Evolutionary conservation across 2,888 invertebrate genomes (phyloP).

Genomic region (Rhodophaea formosa): DNA sequence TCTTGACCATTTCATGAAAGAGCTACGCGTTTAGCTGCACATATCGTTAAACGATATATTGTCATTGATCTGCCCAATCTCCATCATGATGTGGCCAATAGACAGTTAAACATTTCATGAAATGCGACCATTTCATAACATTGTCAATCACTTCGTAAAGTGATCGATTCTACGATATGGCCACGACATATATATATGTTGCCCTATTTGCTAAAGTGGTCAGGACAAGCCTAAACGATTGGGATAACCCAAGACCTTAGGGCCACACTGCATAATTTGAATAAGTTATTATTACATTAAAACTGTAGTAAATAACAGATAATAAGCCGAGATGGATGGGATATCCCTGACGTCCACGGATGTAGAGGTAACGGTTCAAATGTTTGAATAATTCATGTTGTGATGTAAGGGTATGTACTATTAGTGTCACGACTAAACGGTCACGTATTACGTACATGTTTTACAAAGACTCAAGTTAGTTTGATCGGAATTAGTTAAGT

Average conservation of each 20-base stretch:
- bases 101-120: too few relatives aligned
- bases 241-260: background rate
- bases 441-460: background rate
- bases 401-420: constrained; percentile 12
- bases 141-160: too few relatives aligned
- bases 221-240: background rate
- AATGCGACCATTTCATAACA: too few relatives aligned
- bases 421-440: background rate
- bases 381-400: constrained; percentile 24
- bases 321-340: background rate
- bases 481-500: background rate
- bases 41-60: too few relatives aligned
- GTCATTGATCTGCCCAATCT: too few relatives aligned
- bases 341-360: constrained; percentile 25
- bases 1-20: too few relatives aligned
- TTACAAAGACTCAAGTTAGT: background rate
- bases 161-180: too few relatives aligned
- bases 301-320: background rate
- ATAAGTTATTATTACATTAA: background rate
- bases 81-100: too few relatives aligned
- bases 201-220: too few relatives aligned
- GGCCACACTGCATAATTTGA: background rate
- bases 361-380: constrained; percentile 30
- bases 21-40: too few relatives aligned
- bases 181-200: too few relatives aligned